Percentiles rank a stretch among this genome's conserved stretches.
Evolutionary conservation across 2,888 invertebrate species (phyloP).

Genomic region (Erpobdella octoculata): DNA sequence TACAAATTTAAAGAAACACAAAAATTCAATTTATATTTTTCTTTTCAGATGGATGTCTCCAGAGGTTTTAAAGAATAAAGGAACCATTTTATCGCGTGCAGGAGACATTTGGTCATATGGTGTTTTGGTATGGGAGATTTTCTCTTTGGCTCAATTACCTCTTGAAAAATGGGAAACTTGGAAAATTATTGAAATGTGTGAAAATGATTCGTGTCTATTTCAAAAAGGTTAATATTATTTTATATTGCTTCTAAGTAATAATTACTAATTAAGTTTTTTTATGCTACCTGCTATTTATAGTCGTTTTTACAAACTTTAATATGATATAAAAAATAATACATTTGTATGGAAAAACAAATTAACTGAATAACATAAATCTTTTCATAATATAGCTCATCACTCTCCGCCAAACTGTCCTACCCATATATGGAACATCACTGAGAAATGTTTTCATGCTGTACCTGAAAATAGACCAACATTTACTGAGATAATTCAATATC

Average conservation of each 20-base stretch:
- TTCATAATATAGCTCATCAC: neutral
- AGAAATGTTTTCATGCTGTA: neutral
- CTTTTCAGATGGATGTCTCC: slow-evolving; percentile 80
- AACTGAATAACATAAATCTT: neutral
- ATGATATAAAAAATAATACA: neutral
- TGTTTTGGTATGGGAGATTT: slow-evolving; percentile 81
- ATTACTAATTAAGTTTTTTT: no score
- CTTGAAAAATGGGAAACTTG: slow-evolving; percentile 70
- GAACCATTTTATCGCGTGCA: slow-evolving; percentile 72
- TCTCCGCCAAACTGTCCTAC: neutral
- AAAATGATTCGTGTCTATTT: neutral
- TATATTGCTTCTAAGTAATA: no score
- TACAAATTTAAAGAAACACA: neutral
- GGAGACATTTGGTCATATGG: slow-evolving; percentile 87
- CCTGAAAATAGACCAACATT: neutral
- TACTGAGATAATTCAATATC: neutral
- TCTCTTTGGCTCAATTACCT: slow-evolving; percentile 69
- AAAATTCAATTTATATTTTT: slow-evolving; percentile 49
- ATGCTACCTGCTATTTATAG: no score
- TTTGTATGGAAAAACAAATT: neutral
- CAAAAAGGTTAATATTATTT: neutral
- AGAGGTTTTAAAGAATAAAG: slow-evolving; percentile 77
- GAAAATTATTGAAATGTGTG: neutral
- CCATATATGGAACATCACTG: neutral
- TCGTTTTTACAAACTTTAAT: neutral